phyloP scores from a whole-genome alignment of 1,140 invertebrate species.

The Zaprionus nigranus region DNA sequence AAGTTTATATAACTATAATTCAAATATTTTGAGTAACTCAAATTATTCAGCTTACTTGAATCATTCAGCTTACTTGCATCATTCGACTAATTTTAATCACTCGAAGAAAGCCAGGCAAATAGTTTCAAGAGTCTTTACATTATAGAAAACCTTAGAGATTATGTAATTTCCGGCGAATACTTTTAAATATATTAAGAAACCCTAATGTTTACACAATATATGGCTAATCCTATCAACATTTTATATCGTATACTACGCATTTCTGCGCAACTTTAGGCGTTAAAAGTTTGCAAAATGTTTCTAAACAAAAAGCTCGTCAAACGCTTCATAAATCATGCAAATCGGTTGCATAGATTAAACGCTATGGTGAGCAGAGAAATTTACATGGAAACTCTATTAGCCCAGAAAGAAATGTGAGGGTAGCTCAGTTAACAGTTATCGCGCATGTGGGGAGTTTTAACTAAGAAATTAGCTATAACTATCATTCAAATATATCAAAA shows the following conservation, averaged over 20 bases:
- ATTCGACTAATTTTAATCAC: no score
- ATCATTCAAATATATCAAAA: no score
- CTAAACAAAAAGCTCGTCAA: slow-evolving; percentile 11
- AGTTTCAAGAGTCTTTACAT: background rate
- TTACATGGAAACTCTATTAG: slow-evolving; percentile 27
- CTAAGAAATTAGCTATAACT: background rate
- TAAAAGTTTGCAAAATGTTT: slow-evolving; percentile 4
- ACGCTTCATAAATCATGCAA: slow-evolving; percentile 27
- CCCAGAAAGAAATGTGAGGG: background rate
- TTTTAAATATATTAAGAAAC: background rate
- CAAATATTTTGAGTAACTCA: no score
- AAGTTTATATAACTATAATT: no score
- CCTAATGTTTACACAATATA: background rate
- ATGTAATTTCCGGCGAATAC: background rate
- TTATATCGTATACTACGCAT: slow-evolving; percentile 9
- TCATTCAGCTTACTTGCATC: no score
- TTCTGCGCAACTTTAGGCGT: slow-evolving; percentile 1
- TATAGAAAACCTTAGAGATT: background rate
- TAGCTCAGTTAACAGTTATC: background rate
- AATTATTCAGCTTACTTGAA: no score
- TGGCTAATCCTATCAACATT: background rate
- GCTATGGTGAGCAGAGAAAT: slow-evolving; percentile 13
- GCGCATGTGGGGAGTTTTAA: background rate
- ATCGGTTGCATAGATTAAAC: slow-evolving; percentile 29
- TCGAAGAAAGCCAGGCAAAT: slow-evolving; percentile 29